A percentile compares a stretch with the other conserved stretches of the same genome.
Evolutionary conservation across 2,113 vertebrate genomes (phyloP).

Genomic region (Dolichotis patagonum): DNA sequence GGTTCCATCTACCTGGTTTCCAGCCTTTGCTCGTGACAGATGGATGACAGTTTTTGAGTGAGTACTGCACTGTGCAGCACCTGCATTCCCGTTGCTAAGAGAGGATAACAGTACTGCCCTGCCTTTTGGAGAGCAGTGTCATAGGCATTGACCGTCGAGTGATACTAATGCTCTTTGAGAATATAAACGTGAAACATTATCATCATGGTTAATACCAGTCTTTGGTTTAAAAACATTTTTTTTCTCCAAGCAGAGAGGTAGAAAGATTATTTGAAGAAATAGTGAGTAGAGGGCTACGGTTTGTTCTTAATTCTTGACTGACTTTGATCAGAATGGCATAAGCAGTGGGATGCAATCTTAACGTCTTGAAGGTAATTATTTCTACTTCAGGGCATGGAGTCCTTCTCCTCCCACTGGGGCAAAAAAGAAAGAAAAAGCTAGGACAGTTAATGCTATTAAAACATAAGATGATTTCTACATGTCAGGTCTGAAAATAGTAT

Average conservation of each 20-base stretch:
- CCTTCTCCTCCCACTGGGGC: conserved; percentile 54
- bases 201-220: conserved; percentile 41
- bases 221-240: conserved; percentile 29
- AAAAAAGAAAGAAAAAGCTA: conserved; percentile 31
- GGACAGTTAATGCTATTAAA: conserved; percentile 54
- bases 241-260: conserved; percentile 49
- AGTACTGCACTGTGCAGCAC: not conserved
- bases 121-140: not conserved
- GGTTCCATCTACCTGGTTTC: not conserved
- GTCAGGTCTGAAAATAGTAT: conserved; percentile 15
- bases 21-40: not conserved
- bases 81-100: not conserved
- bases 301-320: conserved; percentile 63
- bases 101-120: not conserved
- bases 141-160: not conserved
- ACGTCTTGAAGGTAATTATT: conserved; percentile 66
- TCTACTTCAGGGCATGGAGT: conserved; percentile 61
- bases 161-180: conserved; percentile 44
- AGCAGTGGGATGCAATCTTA: not conserved
- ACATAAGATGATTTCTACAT: conserved; percentile 49
- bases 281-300: not conserved
- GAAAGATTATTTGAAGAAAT: conserved; percentile 63
- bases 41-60: not conserved
- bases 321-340: conserved; percentile 68
- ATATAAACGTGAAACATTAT: conserved; percentile 46